Percentiles rank a stretch among this genome's conserved stretches.
These are phyloP conservation scores for Anser brachyrhynchus DNA, from an alignment of 2,113 vertebrate genomes.

Conservation along the genomic window DNA sequence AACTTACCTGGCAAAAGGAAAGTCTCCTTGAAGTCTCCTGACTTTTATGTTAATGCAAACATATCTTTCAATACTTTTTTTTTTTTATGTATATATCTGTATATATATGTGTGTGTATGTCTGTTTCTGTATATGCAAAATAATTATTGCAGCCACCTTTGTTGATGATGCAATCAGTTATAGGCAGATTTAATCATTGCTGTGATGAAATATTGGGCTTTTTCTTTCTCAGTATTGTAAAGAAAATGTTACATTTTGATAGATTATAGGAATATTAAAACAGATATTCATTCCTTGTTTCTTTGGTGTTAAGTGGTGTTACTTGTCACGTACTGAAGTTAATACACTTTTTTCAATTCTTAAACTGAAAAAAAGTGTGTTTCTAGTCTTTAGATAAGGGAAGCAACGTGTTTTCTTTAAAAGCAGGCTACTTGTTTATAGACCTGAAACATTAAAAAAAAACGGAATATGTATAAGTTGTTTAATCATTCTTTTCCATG, in stretches of 20 bases:
- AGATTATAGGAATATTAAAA: background rate
- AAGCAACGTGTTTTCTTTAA: background rate
- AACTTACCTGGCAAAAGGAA: background rate
- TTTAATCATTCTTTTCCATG: slow-evolving; percentile 37
- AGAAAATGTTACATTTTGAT: background rate
- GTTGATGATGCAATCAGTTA: background rate
- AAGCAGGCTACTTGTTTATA: background rate
- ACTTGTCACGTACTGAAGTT: background rate
- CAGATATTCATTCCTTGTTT: background rate
- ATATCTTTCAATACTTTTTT: background rate
- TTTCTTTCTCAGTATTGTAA: background rate
- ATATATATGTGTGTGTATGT: background rate
- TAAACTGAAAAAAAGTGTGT: background rate
- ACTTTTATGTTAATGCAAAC: background rate
- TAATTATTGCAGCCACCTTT: background rate
- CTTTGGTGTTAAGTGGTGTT: background rate
- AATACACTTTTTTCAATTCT: background rate
- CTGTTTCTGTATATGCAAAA: background rate
- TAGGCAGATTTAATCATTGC: background rate
- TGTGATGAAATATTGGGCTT: accelerated
- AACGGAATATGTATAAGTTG: background rate
- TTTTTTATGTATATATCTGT: background rate
- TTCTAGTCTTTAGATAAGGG: background rate
- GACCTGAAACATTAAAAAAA: background rate
- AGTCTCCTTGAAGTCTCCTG: background rate